These are phyloP conservation scores for western clawed frog (Xenopus tropicalis) DNA, from an alignment of 2,113 vertebrate genomes.

Conservation along the genomic window DNA sequence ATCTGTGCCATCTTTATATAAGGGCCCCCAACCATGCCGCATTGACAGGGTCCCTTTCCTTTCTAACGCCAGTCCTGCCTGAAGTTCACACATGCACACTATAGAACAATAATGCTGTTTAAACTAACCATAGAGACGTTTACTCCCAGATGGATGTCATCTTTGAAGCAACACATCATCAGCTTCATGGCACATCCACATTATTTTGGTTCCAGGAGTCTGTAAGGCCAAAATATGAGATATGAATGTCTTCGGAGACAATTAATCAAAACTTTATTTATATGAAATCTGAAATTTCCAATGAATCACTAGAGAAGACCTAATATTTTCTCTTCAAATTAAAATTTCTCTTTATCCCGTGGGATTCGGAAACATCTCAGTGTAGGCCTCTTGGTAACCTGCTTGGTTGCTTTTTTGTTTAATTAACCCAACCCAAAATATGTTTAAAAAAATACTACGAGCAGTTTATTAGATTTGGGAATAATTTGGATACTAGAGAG, in stretches of 20 bases:
- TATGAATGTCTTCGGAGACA: slow-evolving; percentile 32
- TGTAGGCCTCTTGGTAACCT: not conserved
- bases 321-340: slow-evolving; percentile 11
- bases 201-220: slow-evolving; percentile 33
- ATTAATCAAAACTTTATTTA: slow-evolving; percentile 27
- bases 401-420: not conserved
- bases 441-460: not conserved
- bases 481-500: too few relatives aligned
- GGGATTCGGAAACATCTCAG: not conserved
- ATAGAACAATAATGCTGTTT: not conserved
- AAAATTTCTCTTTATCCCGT: not conserved
- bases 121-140: not conserved
- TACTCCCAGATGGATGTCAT: slow-evolving; percentile 37
- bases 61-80: too few relatives aligned
- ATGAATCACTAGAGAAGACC: slow-evolving; percentile 4
- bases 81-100: too few relatives aligned
- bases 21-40: too few relatives aligned
- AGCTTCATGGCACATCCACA: slow-evolving; percentile 34
- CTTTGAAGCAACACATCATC: slow-evolving; percentile 39
- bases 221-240: slow-evolving; percentile 33
- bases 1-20: too few relatives aligned
- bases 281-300: slow-evolving; percentile 7
- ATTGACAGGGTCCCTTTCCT: too few relatives aligned
- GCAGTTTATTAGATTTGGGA: not conserved
- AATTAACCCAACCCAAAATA: not conserved